phyloP scores from a whole-genome alignment of 2,888 invertebrate genomes.

The Sinopyrophorus schimmeli region DNA sequence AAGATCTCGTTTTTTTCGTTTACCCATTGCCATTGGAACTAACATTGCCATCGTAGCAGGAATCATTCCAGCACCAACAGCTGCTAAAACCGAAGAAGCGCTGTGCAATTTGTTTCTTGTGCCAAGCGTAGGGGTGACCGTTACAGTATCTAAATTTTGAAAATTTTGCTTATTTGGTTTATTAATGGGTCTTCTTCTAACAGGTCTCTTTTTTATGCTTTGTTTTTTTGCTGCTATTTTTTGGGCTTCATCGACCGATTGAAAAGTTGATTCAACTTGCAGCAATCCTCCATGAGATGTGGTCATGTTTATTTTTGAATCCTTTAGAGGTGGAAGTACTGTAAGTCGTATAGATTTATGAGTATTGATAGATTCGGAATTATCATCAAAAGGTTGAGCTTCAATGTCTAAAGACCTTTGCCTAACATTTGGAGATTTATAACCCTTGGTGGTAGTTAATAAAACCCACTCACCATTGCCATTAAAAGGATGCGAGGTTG shows the following conservation, averaged over 20 bases:
- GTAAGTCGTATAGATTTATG: slow-evolving; percentile 60
- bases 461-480: slow-evolving; percentile 80
- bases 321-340: slow-evolving; percentile 70
- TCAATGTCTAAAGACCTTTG: slow-evolving; percentile 47
- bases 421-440: slow-evolving; percentile 57
- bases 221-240: slow-evolving; percentile 51
- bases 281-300: slow-evolving; percentile 74
- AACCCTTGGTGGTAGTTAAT: slow-evolving; percentile 77
- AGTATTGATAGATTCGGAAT: slow-evolving; percentile 41
- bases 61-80: slow-evolving; percentile 77
- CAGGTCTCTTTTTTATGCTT: slow-evolving; percentile 29
- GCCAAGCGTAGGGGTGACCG: slow-evolving; percentile 8
- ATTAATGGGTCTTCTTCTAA: slow-evolving; percentile 42
- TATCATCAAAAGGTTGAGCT: slow-evolving; percentile 21
- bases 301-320: slow-evolving; percentile 65
- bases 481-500: slow-evolving; percentile 63
- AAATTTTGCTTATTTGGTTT: slow-evolving; percentile 36
- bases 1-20: slow-evolving; percentile 44
- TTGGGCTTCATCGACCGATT: slow-evolving; percentile 68
- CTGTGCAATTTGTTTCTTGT: slow-evolving; percentile 46
- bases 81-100: slow-evolving; percentile 68
- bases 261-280: slow-evolving; percentile 73
- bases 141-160: too few relatives aligned
- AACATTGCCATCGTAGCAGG: slow-evolving; percentile 82
- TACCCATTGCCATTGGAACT: slow-evolving; percentile 75